A percentile compares a stretch with the other conserved stretches of the same genome.
Evolutionary conservation across 2,888 invertebrate genomes (phyloP).

Genomic region (Hirtodrosophila alboralis): DNA sequence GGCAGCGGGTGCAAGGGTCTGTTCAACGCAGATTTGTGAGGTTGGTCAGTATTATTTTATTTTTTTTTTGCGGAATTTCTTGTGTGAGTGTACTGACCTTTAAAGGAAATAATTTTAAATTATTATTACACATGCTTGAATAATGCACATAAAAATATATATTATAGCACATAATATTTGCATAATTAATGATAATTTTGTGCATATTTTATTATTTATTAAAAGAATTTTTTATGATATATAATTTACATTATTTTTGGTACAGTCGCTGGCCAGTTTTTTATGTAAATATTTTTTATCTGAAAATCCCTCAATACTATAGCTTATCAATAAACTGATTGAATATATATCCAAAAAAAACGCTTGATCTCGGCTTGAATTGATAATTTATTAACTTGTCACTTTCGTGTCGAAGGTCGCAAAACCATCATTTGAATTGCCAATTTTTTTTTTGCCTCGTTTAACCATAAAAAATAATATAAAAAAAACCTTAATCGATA

Average conservation of each 20-base stretch:
- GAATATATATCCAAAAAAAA: neutral
- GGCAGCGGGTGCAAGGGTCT: conserved; percentile 21
- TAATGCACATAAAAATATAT: too few species aligned
- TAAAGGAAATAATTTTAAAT: too few species aligned
- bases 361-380: conserved; percentile 39
- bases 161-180: too few species aligned
- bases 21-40: conserved; percentile 46
- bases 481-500: conserved; percentile 32
- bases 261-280: too few species aligned
- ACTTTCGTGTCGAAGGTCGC: conserved; percentile 62
- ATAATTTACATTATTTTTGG: too few species aligned
- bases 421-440: conserved; percentile 62
- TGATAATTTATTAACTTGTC: conserved; percentile 49
- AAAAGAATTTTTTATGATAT: too few species aligned
- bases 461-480: conserved; percentile 35
- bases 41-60: conserved; percentile 57
- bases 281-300: too few species aligned
- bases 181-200: too few species aligned
- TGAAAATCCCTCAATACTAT: too few species aligned
- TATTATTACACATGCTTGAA: too few species aligned
- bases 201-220: too few species aligned
- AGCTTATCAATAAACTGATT: conserved; percentile 4
- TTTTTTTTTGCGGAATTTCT: conserved; percentile 8
- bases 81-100: conserved; percentile 39
- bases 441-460: conserved; percentile 49